A percentile compares a stretch with the other conserved stretches of the same genome.
Evolutionary conservation across 2,113 vertebrate genomes (phyloP).

Genomic region (Isichthys henryi): DNA sequence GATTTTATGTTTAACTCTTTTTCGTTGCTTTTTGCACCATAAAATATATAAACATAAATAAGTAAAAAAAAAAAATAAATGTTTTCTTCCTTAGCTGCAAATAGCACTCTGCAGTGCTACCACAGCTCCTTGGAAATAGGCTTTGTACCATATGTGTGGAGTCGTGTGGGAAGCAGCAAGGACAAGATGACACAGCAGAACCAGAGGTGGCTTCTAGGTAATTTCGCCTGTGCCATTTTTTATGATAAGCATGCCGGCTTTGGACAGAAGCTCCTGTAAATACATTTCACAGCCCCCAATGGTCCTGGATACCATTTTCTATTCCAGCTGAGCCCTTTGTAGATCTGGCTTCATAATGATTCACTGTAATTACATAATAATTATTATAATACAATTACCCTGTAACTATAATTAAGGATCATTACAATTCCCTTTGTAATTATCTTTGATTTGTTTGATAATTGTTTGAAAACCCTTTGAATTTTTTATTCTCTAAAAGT

Average conservation of each 20-base stretch:
- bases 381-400: conserved; percentile 5
- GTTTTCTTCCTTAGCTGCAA: not conserved
- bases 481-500: not conserved
- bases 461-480: not conserved
- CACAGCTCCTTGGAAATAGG: not conserved
- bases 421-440: conserved; percentile 9
- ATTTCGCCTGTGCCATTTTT: not conserved
- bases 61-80: not conserved
- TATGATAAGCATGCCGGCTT: not conserved
- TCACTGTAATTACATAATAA: conserved; percentile 1
- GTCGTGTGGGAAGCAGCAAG: not conserved
- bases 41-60: not conserved
- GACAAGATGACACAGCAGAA: not conserved
- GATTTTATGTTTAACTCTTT: not conserved
- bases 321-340: not conserved
- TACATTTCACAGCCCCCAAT: not conserved
- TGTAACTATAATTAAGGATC: conserved; percentile 4
- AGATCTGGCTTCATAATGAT: not conserved
- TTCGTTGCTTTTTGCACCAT: not conserved
- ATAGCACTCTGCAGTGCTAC: not conserved
- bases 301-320: not conserved
- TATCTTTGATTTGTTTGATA: not conserved
- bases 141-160: not conserved
- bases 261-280: not conserved
- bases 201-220: not conserved